phyloP scores from a whole-genome alignment of 2,113 vertebrate species.

The Anhinga rufa region DNA sequence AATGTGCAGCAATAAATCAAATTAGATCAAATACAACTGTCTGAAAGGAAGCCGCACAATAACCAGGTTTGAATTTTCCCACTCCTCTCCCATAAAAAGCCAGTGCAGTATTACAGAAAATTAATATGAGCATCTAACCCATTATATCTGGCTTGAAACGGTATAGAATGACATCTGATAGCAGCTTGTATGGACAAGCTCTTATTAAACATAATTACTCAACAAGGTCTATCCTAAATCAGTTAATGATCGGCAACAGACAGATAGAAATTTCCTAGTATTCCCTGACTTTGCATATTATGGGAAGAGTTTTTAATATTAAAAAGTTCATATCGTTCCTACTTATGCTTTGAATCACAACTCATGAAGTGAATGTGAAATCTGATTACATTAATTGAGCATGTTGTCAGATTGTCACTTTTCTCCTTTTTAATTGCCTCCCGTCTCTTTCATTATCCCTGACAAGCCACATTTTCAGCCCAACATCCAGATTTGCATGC shows the following conservation, averaged over 20 bases:
- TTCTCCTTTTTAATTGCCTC: constrained; percentile 32
- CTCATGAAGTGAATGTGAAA: background rate
- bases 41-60: constrained; percentile 47
- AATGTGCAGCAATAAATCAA: constrained; percentile 52
- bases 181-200: constrained; percentile 8
- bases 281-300: constrained; percentile 37
- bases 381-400: constrained; percentile 40
- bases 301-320: constrained; percentile 37
- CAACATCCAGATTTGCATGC: background rate
- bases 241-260: constrained; percentile 39
- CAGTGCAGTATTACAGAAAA: constrained; percentile 31
- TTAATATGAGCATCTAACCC: constrained; percentile 14
- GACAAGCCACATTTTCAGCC: constrained; percentile 1
- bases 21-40: constrained; percentile 44
- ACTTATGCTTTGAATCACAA: background rate
- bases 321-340: background rate
- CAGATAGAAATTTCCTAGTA: background rate
- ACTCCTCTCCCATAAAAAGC: constrained; percentile 31
- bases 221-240: constrained; percentile 37
- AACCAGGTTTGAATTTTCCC: constrained; percentile 60
- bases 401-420: constrained; percentile 52
- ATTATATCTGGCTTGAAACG: constrained; percentile 21
- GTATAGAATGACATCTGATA: constrained; percentile 49
- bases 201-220: constrained; percentile 19
- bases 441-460: background rate